These are phyloP conservation scores for Mobula hypostoma DNA, from an alignment of 2,113 vertebrate species.

Conservation along the genomic window DNA sequence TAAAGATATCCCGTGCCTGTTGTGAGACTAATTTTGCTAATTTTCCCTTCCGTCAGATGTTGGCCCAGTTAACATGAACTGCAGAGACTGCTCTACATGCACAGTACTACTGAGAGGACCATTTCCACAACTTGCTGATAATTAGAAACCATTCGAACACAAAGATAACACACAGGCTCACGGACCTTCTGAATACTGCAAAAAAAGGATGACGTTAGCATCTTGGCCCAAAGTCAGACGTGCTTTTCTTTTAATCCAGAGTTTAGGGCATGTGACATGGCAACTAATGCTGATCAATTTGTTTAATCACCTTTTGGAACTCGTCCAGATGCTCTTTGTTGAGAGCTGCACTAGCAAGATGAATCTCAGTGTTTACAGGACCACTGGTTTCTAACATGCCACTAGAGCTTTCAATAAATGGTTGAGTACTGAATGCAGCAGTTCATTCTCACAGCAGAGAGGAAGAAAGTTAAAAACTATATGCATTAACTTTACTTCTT, in stretches of 20 bases:
- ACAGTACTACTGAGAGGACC: slow-evolving; percentile 68
- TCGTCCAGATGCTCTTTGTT: slow-evolving; percentile 89
- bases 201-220: slow-evolving; percentile 52
- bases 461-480: slow-evolving; percentile 98
- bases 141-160: slow-evolving; percentile 81
- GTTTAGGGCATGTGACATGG: slow-evolving; percentile 78
- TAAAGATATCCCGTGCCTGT: slow-evolving; percentile 69
- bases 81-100: slow-evolving; percentile 62
- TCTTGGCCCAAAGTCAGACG: slow-evolving; percentile 56
- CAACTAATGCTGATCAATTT: slow-evolving; percentile 93
- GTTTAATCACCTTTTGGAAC: slow-evolving; percentile 98
- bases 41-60: slow-evolving; percentile 78
- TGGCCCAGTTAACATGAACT: slow-evolving; percentile 79
- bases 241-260: slow-evolving; percentile 70
- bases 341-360: slow-evolving; percentile 66
- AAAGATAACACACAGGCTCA: slow-evolving; percentile 69
- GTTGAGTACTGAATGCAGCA: slow-evolving; percentile 95
- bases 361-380: slow-evolving; percentile 59
- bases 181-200: slow-evolving; percentile 67
- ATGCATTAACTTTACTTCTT: slow-evolving; percentile 99
- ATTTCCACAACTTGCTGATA: slow-evolving; percentile 74
- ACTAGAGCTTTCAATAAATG: slow-evolving; percentile 92
- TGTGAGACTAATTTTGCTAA: slow-evolving; percentile 76
- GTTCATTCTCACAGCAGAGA: slow-evolving; percentile 86
- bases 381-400: slow-evolving; percentile 77